Conservation (phyloP, 2,113 vertebrate genomes). For the Heterotis niloticus region DNA sequence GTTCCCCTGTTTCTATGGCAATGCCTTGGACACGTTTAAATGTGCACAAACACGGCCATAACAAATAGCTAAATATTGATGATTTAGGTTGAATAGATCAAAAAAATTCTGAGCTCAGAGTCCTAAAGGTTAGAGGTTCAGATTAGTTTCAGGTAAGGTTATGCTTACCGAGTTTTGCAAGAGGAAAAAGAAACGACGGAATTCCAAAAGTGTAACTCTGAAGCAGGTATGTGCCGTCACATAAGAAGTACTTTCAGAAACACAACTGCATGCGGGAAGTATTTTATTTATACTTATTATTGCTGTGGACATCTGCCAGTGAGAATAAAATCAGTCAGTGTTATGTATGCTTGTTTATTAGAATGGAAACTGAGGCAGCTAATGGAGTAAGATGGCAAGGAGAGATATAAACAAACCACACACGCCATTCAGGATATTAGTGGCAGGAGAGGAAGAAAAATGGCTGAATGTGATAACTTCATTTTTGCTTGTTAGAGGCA, state of each 20-base stretch:
- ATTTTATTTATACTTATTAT: slow-evolving; percentile 13
- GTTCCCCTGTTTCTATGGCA: slow-evolving; percentile 8
- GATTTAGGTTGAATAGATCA: background rate
- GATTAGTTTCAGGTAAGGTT: too few relatives aligned
- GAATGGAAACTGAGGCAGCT: background rate
- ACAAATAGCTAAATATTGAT: background rate
- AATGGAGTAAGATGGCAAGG: slow-evolving; percentile 12
- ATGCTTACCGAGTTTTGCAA: background rate
- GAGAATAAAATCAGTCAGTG: slow-evolving; percentile 9
- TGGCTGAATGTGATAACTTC: slow-evolving; percentile 14
- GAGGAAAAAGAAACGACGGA: background rate
- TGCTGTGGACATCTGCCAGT: slow-evolving; percentile 8
- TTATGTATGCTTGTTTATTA: background rate
- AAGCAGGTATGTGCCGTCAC: background rate
- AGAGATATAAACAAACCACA: slow-evolving; percentile 8
- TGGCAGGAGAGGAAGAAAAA: background rate
- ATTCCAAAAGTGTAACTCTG: background rate
- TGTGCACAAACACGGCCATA: slow-evolving; percentile 9
- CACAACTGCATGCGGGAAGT: background rate
- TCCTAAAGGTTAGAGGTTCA: too few relatives aligned
- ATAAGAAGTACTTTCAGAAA: background rate
- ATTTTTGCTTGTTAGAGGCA: background rate
- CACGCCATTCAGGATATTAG: background rate
- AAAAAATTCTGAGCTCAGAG: background rate
- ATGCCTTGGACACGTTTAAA: background rate